A percentile compares a stretch with the other conserved stretches of the same genome.
Conservation (phyloP, 2,797 vertebrate genomes). For the Botia kubotai region DNA sequence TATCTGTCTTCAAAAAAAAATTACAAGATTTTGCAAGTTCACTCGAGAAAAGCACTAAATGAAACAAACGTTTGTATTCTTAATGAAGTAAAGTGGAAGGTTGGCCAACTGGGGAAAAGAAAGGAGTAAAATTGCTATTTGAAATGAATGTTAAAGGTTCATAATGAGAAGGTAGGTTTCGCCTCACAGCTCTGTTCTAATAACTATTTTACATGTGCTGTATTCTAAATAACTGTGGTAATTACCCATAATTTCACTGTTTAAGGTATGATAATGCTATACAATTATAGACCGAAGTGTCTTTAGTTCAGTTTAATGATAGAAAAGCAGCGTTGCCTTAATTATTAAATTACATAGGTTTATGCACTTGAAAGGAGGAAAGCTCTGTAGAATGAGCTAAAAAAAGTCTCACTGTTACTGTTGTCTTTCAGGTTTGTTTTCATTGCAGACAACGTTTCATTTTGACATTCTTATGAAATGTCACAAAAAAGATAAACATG, state of each 20-base stretch:
- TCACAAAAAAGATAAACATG: not conserved
- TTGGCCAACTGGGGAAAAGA: not conserved
- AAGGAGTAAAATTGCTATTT: not conserved
- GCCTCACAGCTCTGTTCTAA: not conserved
- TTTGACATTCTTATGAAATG: not conserved
- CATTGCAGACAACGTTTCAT: not conserved
- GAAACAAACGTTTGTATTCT: not conserved
- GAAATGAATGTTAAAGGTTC: slow-evolving; percentile 7
- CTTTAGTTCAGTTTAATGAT: slow-evolving; percentile 12
- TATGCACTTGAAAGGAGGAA: not conserved
- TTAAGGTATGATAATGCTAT: slow-evolving; percentile 32
- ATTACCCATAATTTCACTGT: slow-evolving; percentile 29
- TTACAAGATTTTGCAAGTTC: not conserved
- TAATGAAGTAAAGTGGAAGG: not conserved
- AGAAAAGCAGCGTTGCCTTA: slow-evolving; percentile 10
- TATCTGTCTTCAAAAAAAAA: slow-evolving; percentile 2
- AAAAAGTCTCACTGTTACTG: not conserved
- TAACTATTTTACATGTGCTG: not conserved
- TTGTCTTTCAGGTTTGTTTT: not conserved
- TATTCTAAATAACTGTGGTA: not conserved
- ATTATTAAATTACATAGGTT: slow-evolving; percentile 10
- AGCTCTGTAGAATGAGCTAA: not conserved
- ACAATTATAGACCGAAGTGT: slow-evolving; percentile 23
- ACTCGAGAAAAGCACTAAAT: not conserved
- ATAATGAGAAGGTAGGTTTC: not conserved